These are phyloP conservation scores for Mantis religiosa DNA, from an alignment of 2,888 invertebrate species.

Conservation along the genomic window DNA sequence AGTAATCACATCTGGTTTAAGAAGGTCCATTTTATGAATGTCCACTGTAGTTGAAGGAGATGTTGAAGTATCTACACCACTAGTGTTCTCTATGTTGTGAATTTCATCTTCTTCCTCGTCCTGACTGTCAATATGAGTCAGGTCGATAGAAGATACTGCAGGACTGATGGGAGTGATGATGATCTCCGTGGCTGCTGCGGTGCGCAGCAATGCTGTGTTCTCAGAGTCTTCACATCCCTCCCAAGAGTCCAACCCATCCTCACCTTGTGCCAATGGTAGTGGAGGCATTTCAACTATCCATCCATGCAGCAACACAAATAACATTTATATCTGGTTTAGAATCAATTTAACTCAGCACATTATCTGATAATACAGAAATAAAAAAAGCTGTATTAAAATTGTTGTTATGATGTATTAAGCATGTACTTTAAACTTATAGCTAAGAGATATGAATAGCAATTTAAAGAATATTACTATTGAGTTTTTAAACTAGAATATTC, in stretches of 20 bases:
- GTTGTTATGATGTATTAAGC: too few species aligned
- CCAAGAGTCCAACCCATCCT: conserved; percentile 12
- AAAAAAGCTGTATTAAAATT: too few species aligned
- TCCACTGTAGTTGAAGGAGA: conserved; percentile 24
- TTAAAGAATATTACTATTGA: too few species aligned
- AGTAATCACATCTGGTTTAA: conserved; percentile 26
- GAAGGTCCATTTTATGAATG: conserved; percentile 28
- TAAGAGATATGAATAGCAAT: too few species aligned
- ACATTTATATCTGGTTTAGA: neutral
- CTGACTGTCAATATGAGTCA: conserved; percentile 20
- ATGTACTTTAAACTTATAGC: too few species aligned
- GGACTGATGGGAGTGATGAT: conserved; percentile 41
- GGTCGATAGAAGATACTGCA: conserved; percentile 18
- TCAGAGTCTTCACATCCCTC: conserved; percentile 37
- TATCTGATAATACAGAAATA: too few species aligned
- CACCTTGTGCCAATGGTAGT: neutral
- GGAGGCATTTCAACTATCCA: conserved; percentile 5
- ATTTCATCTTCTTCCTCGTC: neutral
- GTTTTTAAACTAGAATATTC: too few species aligned
- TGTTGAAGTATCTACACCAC: neutral
- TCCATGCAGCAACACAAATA: neutral
- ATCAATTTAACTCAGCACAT: too few species aligned
- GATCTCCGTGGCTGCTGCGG: conserved; percentile 48
- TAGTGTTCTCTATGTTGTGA: neutral
- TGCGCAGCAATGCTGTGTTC: conserved; percentile 52